A percentile compares a stretch with the other conserved stretches of the same genome.
Evolutionary conservation across 2,113 vertebrate species (phyloP).

Genomic region (Gambusia affinis): DNA sequence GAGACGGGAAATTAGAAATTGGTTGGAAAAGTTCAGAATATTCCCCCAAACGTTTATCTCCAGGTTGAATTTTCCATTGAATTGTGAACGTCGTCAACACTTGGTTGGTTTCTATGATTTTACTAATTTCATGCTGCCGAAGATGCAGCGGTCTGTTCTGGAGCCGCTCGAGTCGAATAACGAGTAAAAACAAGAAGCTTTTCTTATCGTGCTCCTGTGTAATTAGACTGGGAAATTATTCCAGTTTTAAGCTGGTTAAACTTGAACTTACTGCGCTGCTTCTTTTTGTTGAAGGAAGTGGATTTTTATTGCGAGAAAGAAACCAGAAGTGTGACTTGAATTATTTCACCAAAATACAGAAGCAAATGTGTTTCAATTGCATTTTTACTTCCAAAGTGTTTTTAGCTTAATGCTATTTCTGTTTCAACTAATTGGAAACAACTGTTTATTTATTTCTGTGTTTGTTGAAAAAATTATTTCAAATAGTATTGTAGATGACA

Average conservation of each 20-base stretch:
- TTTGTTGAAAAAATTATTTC: too few relatives aligned
- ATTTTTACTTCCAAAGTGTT: background rate
- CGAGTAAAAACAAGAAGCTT: slow-evolving; percentile 23
- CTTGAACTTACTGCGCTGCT: background rate
- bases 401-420: too few relatives aligned
- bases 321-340: too few relatives aligned
- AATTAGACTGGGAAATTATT: slow-evolving; percentile 3
- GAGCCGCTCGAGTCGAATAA: slow-evolving; percentile 28
- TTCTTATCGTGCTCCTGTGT: slow-evolving; percentile 23
- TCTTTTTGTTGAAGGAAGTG: background rate
- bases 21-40: background rate
- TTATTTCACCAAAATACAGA: too few relatives aligned
- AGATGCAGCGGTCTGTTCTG: slow-evolving; percentile 1
- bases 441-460: too few relatives aligned
- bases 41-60: slow-evolving; percentile 5
- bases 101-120: slow-evolving; percentile 14
- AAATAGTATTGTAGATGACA: too few relatives aligned
- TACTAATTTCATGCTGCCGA: slow-evolving; percentile 36
- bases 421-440: too few relatives aligned
- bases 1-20: background rate
- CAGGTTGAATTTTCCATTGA: slow-evolving; percentile 16
- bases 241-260: background rate
- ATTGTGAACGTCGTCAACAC: slow-evolving; percentile 9
- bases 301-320: too few relatives aligned
- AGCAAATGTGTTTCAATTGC: background rate